Evolutionary conservation across 2,797 vertebrate species (phyloP).

Genomic region (Catharus ustulatus): DNA sequence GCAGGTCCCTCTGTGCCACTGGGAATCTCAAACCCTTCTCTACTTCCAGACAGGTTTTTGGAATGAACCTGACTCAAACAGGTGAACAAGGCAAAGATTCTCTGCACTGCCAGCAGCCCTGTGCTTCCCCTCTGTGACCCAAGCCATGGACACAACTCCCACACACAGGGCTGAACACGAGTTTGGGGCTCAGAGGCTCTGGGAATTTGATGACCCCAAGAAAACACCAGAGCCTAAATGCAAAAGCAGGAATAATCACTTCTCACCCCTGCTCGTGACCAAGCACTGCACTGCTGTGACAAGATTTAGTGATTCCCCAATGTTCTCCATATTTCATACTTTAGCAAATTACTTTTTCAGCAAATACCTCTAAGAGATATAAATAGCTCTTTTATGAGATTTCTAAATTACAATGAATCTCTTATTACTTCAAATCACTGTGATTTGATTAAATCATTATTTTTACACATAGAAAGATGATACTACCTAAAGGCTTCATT

Average conservation of each 20-base stretch:
- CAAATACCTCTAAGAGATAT: conserved; percentile 13
- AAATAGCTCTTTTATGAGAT: conserved; percentile 32
- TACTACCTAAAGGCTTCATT: not conserved
- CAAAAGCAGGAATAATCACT: not conserved
- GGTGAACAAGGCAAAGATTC: rapidly evolving
- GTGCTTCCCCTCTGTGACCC: not conserved
- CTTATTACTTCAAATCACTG: not conserved
- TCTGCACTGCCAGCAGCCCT: rapidly evolving
- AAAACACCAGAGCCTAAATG: not conserved
- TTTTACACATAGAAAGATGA: conserved; percentile 19
- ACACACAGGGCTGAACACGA: rapidly evolving
- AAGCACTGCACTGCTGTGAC: not conserved
- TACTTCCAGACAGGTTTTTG: not conserved
- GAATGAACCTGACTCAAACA: not conserved
- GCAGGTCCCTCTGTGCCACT: not conserved
- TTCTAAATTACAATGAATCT: conserved; percentile 36
- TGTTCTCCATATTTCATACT: not conserved
- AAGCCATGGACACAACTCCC: not conserved
- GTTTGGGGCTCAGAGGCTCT: not conserved
- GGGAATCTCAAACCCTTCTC: not conserved
- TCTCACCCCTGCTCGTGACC: not conserved
- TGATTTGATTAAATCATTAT: conserved; percentile 45
- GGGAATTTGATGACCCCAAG: not conserved
- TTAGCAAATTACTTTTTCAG: conserved; percentile 42
- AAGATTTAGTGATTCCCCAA: not conserved